phyloP scores from a whole-genome alignment of 2,888 invertebrate species.

The Dione vanillae region DNA sequence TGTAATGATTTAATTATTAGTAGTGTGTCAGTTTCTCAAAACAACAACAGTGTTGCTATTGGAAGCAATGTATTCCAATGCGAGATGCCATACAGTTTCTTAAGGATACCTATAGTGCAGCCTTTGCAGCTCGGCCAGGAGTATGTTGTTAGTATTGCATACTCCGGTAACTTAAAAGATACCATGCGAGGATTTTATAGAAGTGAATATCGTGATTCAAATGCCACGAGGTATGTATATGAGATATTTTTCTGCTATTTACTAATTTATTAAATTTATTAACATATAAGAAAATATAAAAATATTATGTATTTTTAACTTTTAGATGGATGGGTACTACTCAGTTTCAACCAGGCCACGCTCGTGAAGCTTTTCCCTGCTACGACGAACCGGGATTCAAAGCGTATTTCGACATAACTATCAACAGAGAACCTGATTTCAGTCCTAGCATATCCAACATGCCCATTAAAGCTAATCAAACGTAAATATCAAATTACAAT shows the following conservation, averaged over 20 bases:
- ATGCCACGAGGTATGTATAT: conserved; percentile 77
- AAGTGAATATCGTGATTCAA: conserved; percentile 87
- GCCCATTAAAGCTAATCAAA: conserved; percentile 73
- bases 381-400: conserved; percentile 94
- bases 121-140: conserved; percentile 54
- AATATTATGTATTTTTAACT: neutral
- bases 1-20: conserved; percentile 69
- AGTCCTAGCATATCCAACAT: conserved; percentile 86
- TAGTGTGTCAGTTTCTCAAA: conserved; percentile 66
- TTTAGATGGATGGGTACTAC: conserved; percentile 90
- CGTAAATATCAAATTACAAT: conserved; percentile 55
- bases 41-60: conserved; percentile 49
- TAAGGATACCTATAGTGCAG: conserved; percentile 57
- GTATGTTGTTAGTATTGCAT: conserved; percentile 87
- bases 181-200: conserved; percentile 91
- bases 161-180: conserved; percentile 87
- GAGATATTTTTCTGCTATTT: neutral
- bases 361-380: conserved; percentile 93
- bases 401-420: conserved; percentile 88
- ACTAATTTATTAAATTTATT: no score
- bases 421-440: conserved; percentile 83
- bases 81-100: conserved; percentile 60
- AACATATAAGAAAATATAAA: no score
- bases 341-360: conserved; percentile 91
- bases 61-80: conserved; percentile 56